Conservation (phyloP, 2,888 invertebrate species). For the Tipula helvola region DNA sequence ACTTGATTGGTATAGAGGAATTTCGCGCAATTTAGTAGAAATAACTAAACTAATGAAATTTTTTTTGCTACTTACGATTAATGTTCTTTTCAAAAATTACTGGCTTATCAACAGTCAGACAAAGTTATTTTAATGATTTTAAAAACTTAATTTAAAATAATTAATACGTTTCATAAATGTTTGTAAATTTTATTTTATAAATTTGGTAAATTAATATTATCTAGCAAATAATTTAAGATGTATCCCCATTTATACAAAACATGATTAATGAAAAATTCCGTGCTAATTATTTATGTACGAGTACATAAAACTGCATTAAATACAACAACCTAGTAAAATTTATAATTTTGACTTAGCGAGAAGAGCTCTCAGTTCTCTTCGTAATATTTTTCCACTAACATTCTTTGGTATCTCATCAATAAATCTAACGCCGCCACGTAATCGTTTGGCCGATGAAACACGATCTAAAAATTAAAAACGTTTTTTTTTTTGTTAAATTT, state of each 20-base stretch:
- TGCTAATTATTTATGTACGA: not conserved
- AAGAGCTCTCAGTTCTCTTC: constrained; percentile 38
- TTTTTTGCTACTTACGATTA: too few species aligned
- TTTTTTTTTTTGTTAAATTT: not conserved
- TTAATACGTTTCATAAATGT: not conserved
- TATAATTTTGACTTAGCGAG: constrained; percentile 20
- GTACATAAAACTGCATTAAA: constrained; percentile 16
- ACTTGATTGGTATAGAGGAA: too few species aligned
- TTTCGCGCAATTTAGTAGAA: too few species aligned
- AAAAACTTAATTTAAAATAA: too few species aligned
- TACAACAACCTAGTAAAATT: constrained; percentile 27
- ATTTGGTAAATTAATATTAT: not conserved
- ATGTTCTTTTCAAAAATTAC: too few species aligned
- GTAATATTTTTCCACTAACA: constrained; percentile 64
- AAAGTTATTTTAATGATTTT: too few species aligned
- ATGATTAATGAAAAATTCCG: not conserved
- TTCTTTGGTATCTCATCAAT: constrained; percentile 62
- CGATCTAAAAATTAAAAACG: constrained; percentile 7
- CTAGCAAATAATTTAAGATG: not conserved
- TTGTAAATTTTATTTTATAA: not conserved
- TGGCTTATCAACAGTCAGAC: too few species aligned
- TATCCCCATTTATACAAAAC: not conserved
- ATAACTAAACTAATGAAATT: too few species aligned
- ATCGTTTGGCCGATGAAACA: constrained; percentile 58
- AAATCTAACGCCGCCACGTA: constrained; percentile 66